These are phyloP conservation scores for Luperina nickerlii DNA, from an alignment of 2,888 invertebrate genomes.

Conservation along the genomic window DNA sequence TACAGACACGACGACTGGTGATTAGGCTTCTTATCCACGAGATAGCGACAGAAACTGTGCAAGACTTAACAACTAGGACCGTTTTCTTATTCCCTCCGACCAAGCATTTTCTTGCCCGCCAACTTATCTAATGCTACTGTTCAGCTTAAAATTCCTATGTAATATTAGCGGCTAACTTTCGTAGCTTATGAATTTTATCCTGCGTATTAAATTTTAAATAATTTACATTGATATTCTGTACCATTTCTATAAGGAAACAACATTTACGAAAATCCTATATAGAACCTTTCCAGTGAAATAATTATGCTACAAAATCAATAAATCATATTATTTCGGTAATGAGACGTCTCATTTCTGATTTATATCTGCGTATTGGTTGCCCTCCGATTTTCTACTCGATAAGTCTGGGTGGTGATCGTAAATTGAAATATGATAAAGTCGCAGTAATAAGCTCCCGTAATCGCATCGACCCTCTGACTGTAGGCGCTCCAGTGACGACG, in stretches of 20 bases:
- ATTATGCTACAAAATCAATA: constrained; percentile 67
- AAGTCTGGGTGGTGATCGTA: constrained; percentile 88
- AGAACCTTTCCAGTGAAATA: constrained; percentile 6
- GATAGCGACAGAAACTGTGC: constrained; percentile 90
- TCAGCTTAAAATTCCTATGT: constrained; percentile 87
- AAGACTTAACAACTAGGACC: constrained; percentile 91
- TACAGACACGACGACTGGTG: constrained; percentile 90
- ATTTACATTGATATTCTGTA: constrained; percentile 59
- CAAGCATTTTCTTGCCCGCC: constrained; percentile 87
- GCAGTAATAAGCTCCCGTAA: constrained; percentile 86
- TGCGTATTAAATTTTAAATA: constrained; percentile 61
- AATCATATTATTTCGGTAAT: constrained; percentile 81
- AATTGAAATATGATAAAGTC: constrained; percentile 91
- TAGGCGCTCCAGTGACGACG: constrained; percentile 74
- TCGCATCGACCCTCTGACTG: constrained; percentile 81
- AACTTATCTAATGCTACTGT: constrained; percentile 87
- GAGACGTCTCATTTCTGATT: constrained; percentile 88
- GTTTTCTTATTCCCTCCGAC: constrained; percentile 89
- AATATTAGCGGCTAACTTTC: constrained; percentile 82
- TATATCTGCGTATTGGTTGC: constrained; percentile 81
- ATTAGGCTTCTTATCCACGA: constrained; percentile 90
- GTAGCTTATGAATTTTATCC: constrained; percentile 79
- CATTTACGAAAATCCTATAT: neutral
- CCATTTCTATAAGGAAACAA: constrained; percentile 24
- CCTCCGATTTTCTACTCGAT: constrained; percentile 89